phyloP scores from a whole-genome alignment of 2,888 invertebrate species.

The Idaea dimidiata region DNA sequence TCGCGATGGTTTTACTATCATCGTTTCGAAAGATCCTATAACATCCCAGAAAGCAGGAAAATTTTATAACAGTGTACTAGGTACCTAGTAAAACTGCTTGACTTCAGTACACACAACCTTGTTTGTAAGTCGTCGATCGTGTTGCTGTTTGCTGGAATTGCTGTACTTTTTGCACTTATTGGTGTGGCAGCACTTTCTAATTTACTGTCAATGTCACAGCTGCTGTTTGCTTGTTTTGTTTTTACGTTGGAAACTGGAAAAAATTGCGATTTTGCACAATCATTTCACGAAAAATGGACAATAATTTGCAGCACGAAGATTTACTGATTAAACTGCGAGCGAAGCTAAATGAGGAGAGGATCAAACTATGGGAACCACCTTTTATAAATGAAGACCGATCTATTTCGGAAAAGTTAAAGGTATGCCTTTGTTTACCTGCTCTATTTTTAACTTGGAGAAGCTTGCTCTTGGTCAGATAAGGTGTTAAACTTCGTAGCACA shows the following conservation, averaged over 20 bases:
- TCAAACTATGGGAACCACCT: slow-evolving; percentile 89
- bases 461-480: too few species aligned
- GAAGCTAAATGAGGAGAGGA: slow-evolving; percentile 83
- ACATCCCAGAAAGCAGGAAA: too few species aligned
- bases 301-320: slow-evolving; percentile 79
- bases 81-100: too few species aligned
- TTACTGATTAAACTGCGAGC: slow-evolving; percentile 83
- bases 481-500: too few species aligned
- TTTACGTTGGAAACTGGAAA: slow-evolving; percentile 36
- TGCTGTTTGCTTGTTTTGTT: neutral
- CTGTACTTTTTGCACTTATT: too few species aligned
- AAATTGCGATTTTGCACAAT: slow-evolving; percentile 24
- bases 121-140: too few species aligned
- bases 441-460: neutral
- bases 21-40: too few species aligned
- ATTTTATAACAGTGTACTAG: too few species aligned
- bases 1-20: too few species aligned
- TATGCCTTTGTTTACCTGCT: slow-evolving; percentile 34
- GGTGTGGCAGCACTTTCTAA: too few species aligned
- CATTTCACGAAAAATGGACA: slow-evolving; percentile 47
- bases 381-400: slow-evolving; percentile 71
- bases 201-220: neutral
- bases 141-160: too few species aligned
- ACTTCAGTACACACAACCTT: too few species aligned
- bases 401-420: slow-evolving; percentile 74